A percentile compares a stretch with the other conserved stretches of the same genome.
These are phyloP conservation scores for Alentia gelatinosa DNA, from an alignment of 2,888 invertebrate species.

Conservation along the genomic window DNA sequence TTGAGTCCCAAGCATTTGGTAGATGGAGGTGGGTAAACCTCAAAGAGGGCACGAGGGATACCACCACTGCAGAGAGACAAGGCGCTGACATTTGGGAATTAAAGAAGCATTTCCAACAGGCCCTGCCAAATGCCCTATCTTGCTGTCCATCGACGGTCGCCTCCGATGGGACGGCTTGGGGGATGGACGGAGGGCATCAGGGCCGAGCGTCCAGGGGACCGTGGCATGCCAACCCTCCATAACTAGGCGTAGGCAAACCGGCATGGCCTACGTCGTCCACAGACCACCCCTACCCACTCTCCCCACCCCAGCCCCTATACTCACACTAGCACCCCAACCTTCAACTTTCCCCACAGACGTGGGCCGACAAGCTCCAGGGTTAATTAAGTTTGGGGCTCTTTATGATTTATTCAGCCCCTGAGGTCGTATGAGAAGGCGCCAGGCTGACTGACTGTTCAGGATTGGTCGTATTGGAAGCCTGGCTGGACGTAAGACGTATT, in stretches of 20 bases:
- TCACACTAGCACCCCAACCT: neutral
- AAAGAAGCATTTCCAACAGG: neutral
- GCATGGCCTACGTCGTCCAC: too few relatives aligned
- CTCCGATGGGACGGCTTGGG: neutral
- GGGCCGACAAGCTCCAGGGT: neutral
- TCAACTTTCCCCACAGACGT: constrained; percentile 9
- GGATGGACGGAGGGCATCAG: neutral
- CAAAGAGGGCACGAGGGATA: too few relatives aligned
- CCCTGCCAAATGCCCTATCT: neutral
- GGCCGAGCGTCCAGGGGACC: neutral
- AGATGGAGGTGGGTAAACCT: too few relatives aligned
- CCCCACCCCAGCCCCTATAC: neutral
- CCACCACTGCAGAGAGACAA: neutral
- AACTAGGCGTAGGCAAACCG: neutral
- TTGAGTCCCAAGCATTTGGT: too few relatives aligned
- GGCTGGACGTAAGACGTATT: neutral
- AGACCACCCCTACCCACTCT: neutral
- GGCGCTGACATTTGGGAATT: constrained; percentile 12
- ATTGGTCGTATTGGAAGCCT: neutral
- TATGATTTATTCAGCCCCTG: constrained; percentile 33
- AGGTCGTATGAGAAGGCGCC: neutral
- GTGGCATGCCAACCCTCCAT: constrained; percentile 20
- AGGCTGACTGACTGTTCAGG: neutral
- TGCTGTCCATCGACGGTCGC: neutral
- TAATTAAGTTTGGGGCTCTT: constrained; percentile 29